These are phyloP conservation scores for Samia ricini DNA, from an alignment of 1,140 invertebrate species.

Conservation along the genomic window DNA sequence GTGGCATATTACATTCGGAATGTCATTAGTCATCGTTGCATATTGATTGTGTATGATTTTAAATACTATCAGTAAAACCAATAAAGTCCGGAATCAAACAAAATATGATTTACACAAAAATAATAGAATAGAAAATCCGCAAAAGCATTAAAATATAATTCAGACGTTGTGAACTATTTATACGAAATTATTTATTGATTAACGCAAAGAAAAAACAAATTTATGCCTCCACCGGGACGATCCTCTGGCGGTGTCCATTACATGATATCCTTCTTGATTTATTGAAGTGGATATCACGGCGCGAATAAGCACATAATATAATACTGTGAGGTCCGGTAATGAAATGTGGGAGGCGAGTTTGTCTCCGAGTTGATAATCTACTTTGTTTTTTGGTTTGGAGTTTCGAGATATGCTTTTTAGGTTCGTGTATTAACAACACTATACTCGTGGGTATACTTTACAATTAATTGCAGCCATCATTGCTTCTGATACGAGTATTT, in stretches of 20 bases:
- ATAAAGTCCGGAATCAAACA: too few relatives aligned
- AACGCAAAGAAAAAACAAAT: conserved; percentile 38
- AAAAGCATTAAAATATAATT: too few relatives aligned
- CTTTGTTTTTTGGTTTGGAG: conserved; percentile 10
- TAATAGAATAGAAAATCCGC: too few relatives aligned
- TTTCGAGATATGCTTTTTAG: conserved; percentile 11
- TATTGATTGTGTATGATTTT: too few relatives aligned
- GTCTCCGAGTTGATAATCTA: conserved; percentile 11
- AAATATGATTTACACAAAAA: too few relatives aligned
- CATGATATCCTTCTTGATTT: conserved; percentile 52
- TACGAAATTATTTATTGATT: background rate
- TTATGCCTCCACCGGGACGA: conserved; percentile 42
- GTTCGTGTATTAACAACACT: conserved; percentile 4
- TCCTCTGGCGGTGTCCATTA: conserved; percentile 37
- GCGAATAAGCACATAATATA: conserved; percentile 34
- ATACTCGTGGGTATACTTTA: background rate
- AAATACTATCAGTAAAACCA: too few relatives aligned
- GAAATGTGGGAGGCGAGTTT: conserved; percentile 25
- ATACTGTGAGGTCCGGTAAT: conserved; percentile 34
- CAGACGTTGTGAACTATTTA: too few relatives aligned
- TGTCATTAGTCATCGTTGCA: too few relatives aligned
- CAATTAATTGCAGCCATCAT: background rate
- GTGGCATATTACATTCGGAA: too few relatives aligned
- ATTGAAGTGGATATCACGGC: conserved; percentile 36
- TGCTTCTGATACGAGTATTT: background rate